These are phyloP conservation scores for Cygnus buccinator DNA, from an alignment of 2,113 vertebrate species.

Conservation along the genomic window DNA sequence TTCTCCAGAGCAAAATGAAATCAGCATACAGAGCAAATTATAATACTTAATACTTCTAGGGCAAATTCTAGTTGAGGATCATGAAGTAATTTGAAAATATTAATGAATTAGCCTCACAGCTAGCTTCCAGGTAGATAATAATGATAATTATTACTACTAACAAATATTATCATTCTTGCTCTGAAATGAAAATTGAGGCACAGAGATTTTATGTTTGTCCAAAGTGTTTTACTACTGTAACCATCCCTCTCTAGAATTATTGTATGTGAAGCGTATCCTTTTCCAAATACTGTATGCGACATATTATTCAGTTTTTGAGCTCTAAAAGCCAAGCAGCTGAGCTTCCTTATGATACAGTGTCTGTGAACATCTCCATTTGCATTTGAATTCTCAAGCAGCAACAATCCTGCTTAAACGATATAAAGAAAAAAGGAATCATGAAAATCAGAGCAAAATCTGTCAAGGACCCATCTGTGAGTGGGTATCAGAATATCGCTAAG, in stretches of 20 bases:
- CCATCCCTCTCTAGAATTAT: not conserved
- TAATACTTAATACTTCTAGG: not conserved
- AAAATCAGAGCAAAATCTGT: constrained; percentile 59
- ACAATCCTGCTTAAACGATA: not conserved
- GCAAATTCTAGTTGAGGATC: constrained; percentile 21
- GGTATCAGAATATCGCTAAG: constrained; percentile 38
- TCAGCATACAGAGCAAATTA: constrained; percentile 28
- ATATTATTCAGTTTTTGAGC: not conserved
- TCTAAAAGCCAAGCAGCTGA: constrained; percentile 8
- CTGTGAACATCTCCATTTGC: constrained; percentile 38
- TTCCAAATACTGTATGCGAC: not conserved
- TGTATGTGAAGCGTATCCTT: not conserved
- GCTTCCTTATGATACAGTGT: constrained; percentile 4
- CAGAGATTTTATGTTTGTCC: not conserved
- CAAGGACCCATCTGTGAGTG: constrained; percentile 39
- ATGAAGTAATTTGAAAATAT: constrained; percentile 49
- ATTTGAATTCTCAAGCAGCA: constrained; percentile 22
- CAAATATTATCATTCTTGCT: not conserved
- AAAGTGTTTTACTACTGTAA: not conserved
- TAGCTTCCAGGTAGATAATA: constrained; percentile 47
- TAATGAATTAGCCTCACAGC: constrained; percentile 31
- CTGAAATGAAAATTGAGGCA: not conserved
- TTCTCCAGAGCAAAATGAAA: constrained; percentile 12
- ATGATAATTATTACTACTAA: constrained; percentile 17
- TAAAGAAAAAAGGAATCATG: constrained; percentile 1